Evolutionary conservation across 2,797 vertebrate species (phyloP), one percentile per base, ranked within the genome.

Genomic region (Ataeniobius toweri): DNA sequence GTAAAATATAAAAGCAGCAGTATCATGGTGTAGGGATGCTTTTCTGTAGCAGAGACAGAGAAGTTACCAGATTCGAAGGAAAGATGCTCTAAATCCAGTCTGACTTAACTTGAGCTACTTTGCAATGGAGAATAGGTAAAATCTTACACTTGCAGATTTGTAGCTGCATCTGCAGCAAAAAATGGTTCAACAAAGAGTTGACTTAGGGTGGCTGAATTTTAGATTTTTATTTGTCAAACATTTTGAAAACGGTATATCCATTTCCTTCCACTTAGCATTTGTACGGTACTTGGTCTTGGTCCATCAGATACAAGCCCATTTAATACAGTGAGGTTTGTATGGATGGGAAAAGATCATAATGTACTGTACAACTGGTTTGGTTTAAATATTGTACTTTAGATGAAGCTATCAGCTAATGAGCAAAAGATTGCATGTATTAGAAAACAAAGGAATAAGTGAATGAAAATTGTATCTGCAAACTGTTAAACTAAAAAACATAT

Each of bases 401-500:
- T 31, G 76, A 55, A 51, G 31, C 75, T 46, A 76, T 55, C 0
- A 6, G 6, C 46, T 74, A 77, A 24, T 53, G 14, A 44, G 7
- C 12, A 72, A 68, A 6, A 67, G 5, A 50, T 74, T n/a, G 59
- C 4, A n/a, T 18, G 70, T 3, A 31, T 48, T 28, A 48, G n/a
- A 76, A 55, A 76, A 53, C 5, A 20, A 48, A 50, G 1, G 1
- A 71, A 59, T 48, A 39, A 39, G n/a, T 50, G 16, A 8, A 10
- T 71, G 39, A 28, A 28, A 55, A 28, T 7, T 1, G 3, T 0
- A 10, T 22, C 8, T 3, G 36, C 36, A 22, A 12, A 41, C n/a
- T 20, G 1, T 8, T 44, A n/a, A 10, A 61, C 16, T 3, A 69
- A 18, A 28, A 78, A 80, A 77, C 58, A 74, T 65, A 56, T 74